Evolutionary conservation across 2,797 vertebrate genomes (phyloP).

Genomic region (Gila robusta): DNA sequence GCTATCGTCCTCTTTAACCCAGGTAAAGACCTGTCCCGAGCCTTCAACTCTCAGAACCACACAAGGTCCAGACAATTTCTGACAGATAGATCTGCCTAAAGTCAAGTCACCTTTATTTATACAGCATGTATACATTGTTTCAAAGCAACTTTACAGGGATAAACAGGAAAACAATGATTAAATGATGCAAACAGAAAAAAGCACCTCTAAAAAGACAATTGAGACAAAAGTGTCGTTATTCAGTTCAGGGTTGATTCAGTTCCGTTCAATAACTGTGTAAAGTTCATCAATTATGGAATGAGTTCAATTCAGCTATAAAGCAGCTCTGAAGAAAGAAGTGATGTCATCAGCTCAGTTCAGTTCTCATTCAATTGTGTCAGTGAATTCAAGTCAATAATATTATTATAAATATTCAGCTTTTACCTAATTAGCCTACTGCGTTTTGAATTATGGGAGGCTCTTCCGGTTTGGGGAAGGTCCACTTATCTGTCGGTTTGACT

Average conservation of each 20-base stretch:
- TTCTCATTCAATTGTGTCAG: no score
- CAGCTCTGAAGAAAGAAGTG: background rate
- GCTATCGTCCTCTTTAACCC: conserved; percentile 97
- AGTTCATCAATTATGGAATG: background rate
- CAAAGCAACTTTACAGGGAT: background rate
- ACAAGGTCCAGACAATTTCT: background rate
- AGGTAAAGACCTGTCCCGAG: conserved; percentile 74
- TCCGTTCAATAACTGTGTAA: background rate
- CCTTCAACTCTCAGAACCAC: background rate
- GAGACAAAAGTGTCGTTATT: background rate
- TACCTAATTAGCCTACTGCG: no score
- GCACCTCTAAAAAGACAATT: background rate
- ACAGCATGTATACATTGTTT: background rate
- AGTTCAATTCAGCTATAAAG: background rate
- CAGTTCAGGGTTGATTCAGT: background rate
- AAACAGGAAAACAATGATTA: background rate
- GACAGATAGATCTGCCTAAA: background rate
- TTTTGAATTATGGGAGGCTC: no score
- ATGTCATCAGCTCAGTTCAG: no score
- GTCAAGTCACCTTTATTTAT: background rate
- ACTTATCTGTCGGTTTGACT: no score
- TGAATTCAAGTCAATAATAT: background rate
- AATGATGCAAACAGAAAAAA: background rate
- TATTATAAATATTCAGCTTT: no score
- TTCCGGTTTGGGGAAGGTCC: no score